phyloP scores from a whole-genome alignment of 2,888 invertebrate genomes.

The Ellobium chinense region DNA sequence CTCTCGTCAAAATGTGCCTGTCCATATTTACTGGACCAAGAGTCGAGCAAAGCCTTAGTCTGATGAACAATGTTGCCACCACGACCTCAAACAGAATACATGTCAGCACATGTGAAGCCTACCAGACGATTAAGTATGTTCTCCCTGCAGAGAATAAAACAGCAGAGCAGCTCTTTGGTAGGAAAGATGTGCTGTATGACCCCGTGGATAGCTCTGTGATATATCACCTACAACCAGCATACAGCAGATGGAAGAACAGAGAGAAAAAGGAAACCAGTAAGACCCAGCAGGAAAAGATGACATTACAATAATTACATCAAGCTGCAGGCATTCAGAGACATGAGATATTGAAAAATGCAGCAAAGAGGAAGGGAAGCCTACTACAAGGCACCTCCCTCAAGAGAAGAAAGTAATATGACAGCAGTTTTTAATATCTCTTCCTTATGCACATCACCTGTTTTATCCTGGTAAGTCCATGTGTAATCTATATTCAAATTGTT shows the following conservation, averaged over 20 bases:
- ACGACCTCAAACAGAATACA: not conserved
- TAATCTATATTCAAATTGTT: too few relatives aligned
- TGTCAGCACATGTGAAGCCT: not conserved
- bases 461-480: too few relatives aligned
- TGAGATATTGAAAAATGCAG: not conserved
- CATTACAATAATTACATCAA: not conserved
- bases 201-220: not conserved
- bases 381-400: not conserved
- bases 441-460: too few relatives aligned
- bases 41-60: not conserved
- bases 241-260: not conserved
- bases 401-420: not conserved
- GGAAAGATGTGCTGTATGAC: not conserved
- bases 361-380: not conserved
- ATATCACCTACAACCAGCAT: not conserved
- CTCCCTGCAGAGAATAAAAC: not conserved
- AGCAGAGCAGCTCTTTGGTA: not conserved
- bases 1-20: not conserved
- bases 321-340: not conserved
- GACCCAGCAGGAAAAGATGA: not conserved
- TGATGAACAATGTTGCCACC: not conserved
- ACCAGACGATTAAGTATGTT: not conserved
- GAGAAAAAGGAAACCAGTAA: not conserved
- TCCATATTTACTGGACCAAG: conserved; percentile 13
- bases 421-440: too few relatives aligned